Percentiles rank a stretch among this genome's conserved stretches.
These are phyloP conservation scores for Xiphorhynchus elegans DNA, from an alignment of 2,113 vertebrate species.

Conservation along the genomic window DNA sequence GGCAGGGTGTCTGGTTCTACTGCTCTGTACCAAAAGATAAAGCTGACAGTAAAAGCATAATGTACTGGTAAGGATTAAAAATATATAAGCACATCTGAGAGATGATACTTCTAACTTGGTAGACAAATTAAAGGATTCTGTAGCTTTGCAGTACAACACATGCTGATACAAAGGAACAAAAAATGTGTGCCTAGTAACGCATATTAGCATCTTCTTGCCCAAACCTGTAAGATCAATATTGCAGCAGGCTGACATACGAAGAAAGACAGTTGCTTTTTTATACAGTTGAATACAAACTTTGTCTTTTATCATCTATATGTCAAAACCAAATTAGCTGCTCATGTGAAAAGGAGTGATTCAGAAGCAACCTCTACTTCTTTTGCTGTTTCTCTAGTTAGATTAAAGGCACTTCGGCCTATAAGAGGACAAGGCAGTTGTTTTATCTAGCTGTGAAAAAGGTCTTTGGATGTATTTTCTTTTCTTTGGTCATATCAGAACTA, in stretches of 20 bases:
- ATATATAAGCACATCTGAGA: neutral
- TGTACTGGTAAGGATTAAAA: neutral
- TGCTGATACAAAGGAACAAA: neutral
- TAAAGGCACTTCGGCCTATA: neutral
- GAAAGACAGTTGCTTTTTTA: neutral
- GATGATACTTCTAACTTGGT: neutral
- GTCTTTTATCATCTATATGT: neutral
- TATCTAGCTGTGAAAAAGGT: neutral
- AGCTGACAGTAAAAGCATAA: neutral
- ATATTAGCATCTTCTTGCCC: neutral
- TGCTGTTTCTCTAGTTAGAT: neutral
- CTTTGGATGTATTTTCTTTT: neutral
- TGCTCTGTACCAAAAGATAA: accelerated
- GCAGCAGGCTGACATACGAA: neutral
- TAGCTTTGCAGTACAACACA: neutral
- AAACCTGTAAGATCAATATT: neutral
- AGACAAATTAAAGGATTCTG: neutral
- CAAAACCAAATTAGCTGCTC: neutral
- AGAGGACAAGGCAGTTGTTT: neutral
- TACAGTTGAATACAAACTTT: neutral
- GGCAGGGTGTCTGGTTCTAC: neutral
- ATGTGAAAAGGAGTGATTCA: neutral
- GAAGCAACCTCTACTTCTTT: neutral
- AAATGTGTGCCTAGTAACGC: neutral
- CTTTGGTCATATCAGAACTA: neutral